Evolutionary conservation across 1,140 invertebrate species (phyloP).

Genomic region (Prorops nasuta): DNA sequence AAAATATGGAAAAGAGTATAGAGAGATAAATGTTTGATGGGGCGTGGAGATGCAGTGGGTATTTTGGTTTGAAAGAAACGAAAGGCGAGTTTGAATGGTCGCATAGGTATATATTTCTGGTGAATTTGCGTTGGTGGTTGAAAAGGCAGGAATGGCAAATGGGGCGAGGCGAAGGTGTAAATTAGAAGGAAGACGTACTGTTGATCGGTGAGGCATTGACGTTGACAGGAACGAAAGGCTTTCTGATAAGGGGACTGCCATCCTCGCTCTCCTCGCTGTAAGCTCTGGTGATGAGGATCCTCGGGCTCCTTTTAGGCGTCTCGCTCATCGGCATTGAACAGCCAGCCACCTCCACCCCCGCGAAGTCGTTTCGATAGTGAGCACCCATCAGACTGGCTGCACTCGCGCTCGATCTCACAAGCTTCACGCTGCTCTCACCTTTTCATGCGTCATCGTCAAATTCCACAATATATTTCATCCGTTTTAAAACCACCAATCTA

Average conservation of each 20-base stretch:
- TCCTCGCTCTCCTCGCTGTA: conserved; percentile 66
- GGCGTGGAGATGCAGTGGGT: too few relatives aligned
- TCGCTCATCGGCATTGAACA: conserved; percentile 21
- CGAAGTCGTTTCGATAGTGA: conserved; percentile 41
- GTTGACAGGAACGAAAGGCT: conserved; percentile 20
- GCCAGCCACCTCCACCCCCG: conserved; percentile 19
- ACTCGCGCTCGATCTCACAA: conserved; percentile 47
- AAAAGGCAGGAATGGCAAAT: too few relatives aligned
- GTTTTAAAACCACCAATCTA: too few relatives aligned
- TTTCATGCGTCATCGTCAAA: too few relatives aligned
- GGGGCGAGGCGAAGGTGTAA: too few relatives aligned
- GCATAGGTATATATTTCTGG: too few relatives aligned
- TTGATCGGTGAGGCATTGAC: conserved; percentile 29
- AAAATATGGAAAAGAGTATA: too few relatives aligned
- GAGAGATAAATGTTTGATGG: too few relatives aligned
- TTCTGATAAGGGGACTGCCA: conserved; percentile 39
- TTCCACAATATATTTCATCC: too few relatives aligned
- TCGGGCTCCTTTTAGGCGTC: conserved; percentile 61
- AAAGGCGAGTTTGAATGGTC: too few relatives aligned
- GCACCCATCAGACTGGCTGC: conserved; percentile 41
- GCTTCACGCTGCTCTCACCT: conserved; percentile 34
- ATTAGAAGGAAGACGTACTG: conserved; percentile 43
- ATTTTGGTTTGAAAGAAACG: too few relatives aligned
- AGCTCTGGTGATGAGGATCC: conserved; percentile 69
- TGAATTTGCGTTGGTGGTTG: too few relatives aligned